Conservation (phyloP, 2,797 vertebrate genomes). For the Eulemur albifrons region DNA sequence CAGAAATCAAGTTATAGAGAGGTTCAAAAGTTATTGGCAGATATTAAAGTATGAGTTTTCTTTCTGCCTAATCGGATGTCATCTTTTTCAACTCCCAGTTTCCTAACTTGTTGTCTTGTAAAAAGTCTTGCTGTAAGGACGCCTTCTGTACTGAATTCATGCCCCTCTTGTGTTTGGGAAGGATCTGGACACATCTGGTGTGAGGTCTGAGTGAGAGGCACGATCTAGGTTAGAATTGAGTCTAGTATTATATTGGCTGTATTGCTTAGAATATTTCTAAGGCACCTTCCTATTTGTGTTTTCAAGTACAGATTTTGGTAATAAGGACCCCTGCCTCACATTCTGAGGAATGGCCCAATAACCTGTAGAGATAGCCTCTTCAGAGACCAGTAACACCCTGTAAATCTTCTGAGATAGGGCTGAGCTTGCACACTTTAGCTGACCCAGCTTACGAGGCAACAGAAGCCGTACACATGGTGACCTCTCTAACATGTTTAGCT, state of each 20-base stretch:
- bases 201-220: neutral
- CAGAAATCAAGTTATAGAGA: neutral
- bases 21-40: neutral
- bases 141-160: neutral
- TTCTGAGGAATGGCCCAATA: neutral
- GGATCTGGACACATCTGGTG: neutral
- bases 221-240: neutral
- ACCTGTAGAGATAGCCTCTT: neutral
- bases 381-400: conserved; percentile 14
- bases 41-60: neutral
- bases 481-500: neutral
- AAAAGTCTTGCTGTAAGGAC: neutral
- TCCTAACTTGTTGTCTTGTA: neutral
- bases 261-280: neutral
- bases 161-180: neutral
- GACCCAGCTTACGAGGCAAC: conserved; percentile 17
- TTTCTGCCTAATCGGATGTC: neutral
- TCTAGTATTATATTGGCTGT: neutral
- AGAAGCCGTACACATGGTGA: neutral
- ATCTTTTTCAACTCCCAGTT: neutral
- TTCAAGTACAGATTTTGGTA: neutral
- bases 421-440: neutral
- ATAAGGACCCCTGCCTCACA: neutral
- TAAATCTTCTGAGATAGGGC: conserved; percentile 33
- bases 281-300: neutral